Evolutionary conservation across 2,113 vertebrate species (phyloP), one percentile per base, ranked within the genome.

Genomic region (Mesoclemmys tuberculata): DNA sequence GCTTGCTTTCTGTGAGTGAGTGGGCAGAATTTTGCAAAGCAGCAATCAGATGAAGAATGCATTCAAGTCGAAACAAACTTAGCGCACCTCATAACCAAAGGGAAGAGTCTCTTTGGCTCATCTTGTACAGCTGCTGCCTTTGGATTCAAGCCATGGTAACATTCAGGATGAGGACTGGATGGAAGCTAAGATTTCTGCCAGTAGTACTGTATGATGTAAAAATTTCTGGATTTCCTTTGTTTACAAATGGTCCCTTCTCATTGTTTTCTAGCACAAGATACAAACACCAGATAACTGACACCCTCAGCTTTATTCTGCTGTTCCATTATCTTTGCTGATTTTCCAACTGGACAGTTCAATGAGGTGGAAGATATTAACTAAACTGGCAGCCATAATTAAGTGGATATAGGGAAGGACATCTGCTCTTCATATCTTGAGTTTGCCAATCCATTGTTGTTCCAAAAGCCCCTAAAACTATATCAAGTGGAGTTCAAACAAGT

Each of bases 351-450:
- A 95, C 96, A 96, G 95, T 97, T 96, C 96, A 51, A 96, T 96
- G 96, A 96, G 94, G 96, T 96, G 95, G 96, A 97, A 96, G 96
- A 97, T 96, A 96, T 97, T 95, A 96, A 94, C 95, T 93, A 97
- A 97, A 92, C 96, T 97, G 96, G 97, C 97, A 97, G 84, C 90
- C 92, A 83, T 91, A 94, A 96, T 95, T 52, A 0, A 95, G 96
- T 95, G 96, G 96, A 94, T 97, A 96, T 96, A 96, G 96, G 96
- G 96, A 94, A 97, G 96, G 96, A 97, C 96, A 97, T 97, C 96
- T 97, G 97, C 95, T 97, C 97, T 97, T 94, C 94, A 92, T 96
- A 96, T 97, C 90, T 90, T 11, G n/a, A 94, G 75, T 94, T 21
- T 96, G 96, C 96, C 97, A 97, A 94, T 92, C 92, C 93, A 86